Evolutionary conservation across 2,888 invertebrate species (phyloP), one percentile per base, ranked within the genome.

Genomic region (Ormyrus labotus): DNA sequence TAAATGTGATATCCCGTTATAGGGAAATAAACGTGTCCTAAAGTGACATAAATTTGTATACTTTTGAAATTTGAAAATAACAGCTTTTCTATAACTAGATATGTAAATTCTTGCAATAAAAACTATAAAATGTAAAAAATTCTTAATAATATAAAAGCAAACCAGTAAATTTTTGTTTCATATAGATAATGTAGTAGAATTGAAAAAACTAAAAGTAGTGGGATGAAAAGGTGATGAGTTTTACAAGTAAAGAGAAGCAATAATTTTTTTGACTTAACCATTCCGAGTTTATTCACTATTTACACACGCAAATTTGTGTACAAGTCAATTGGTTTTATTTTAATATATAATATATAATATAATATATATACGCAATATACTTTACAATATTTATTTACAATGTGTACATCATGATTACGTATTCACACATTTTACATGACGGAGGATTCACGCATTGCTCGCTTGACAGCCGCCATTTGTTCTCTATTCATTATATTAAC

Each of bases 381-480:
- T 88, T 87, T 88, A 89, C 88, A 88, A 86, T 84, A 84, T 84
- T 87, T 90, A 90, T 90, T 90, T 90, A 90, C 90, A 90, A 86
- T 88, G 87, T 88, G 87, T 88, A 88, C 87, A 88, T 19, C 19
- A 19, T 83, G 85, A 86, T 84, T 84, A 85, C 85, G 85, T 88
- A 88, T 87, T 88, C 87, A 88, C 88, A 88, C 87, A 88, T 88
- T 87, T 87, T 88, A 88, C 88, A 88, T 85, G 72, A 73, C 84
- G 81, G 78, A 81, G 82, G 83, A 78, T 58, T 73, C 60, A 67
- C 60, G 57, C 60, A 53, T 9, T 34, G 13, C 53, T 65, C 48
- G 55, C 7, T n/a, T 13, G 71, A 76, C 71, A 63, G 53, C 63
- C 78, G 72, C n/a, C 72, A 78, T 79, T 69, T 34, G n/a, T 76